Percentiles rank a stretch among this genome's conserved stretches.
phyloP scores from a whole-genome alignment of 2,797 vertebrate species.

The Fistularia commersonii region DNA sequence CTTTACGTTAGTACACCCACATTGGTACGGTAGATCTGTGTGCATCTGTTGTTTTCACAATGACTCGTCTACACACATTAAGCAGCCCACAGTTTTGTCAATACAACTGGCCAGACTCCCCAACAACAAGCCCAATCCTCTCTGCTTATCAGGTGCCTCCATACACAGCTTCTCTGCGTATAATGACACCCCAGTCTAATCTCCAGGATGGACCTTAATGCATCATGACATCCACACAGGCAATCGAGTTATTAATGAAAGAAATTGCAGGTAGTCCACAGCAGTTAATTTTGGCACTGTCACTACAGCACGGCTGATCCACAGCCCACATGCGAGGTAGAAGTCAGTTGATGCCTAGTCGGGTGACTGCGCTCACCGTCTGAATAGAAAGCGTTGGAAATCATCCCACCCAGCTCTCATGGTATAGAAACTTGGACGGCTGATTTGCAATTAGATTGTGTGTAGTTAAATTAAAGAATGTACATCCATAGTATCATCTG shows the following conservation, averaged over 20 bases:
- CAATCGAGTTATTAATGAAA: constrained; percentile 35
- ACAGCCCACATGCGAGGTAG: background rate
- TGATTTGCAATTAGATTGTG: no score
- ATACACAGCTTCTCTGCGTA: constrained; percentile 36
- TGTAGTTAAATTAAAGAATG: no score
- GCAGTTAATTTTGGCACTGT: constrained; percentile 21
- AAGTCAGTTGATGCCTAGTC: constrained; percentile 16
- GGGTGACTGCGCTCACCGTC: constrained; percentile 3
- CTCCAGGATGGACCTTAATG: constrained; percentile 43
- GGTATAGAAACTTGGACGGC: no score
- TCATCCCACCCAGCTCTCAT: no score
- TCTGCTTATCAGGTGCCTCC: constrained; percentile 37
- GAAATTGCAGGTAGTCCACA: constrained; percentile 21
- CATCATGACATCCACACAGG: constrained; percentile 33
- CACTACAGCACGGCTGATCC: constrained; percentile 31
- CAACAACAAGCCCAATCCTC: constrained; percentile 23
- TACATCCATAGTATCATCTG: no score
- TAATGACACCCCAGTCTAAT: constrained; percentile 31
- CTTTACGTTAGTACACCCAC: no score
- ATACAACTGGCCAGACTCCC: constrained; percentile 25
- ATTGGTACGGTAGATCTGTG: background rate
- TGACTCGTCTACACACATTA: constrained; percentile 2
- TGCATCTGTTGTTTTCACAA: background rate
- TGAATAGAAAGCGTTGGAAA: no score
- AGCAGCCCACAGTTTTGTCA: constrained; percentile 43